Base-by-base conservation (phyloP, 37 sponge, comb jelly and placozoan genomes). In the Cladorhizidae sp. region DNA sequence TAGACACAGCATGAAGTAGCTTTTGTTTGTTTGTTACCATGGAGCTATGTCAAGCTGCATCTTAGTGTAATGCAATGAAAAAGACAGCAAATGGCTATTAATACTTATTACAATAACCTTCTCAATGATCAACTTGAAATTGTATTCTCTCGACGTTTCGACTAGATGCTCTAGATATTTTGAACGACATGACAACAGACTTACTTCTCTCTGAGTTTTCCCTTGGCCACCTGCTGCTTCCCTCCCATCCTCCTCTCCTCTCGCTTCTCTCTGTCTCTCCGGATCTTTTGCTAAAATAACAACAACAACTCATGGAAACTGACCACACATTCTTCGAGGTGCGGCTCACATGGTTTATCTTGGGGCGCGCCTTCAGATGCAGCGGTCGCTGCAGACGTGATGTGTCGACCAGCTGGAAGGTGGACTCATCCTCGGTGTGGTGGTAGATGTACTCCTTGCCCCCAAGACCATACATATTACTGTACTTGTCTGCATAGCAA, bases 341-440 rank as follows among this genome's bases (percentile, higher is more conserved):
- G 18, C 75, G 18, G 45, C 67, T 38, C 35, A 80, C 88, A 74
- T 87, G 88, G 57, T 72, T 87, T 39, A 64, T 75, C 55, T 68
- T 82, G 15, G 76, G 36, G 63, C 93, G 67, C 31, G 43, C 18
- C 59, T 72, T 87, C 85, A 83, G 88, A 67, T 90, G 79, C 31
- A 74, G 41, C 1, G 81, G 78, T 26, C 80, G 76, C 81, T 92
- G 92, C 3, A 89, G 68, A 35, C 82, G 76, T 23, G 86, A 72
- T 0, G 95, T 89, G 90, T 97, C 97, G 57, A 97, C 97, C 73
- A 97, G 73, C 61, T 85, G 90, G 83, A 91, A 97, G 23, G 88
- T 64, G 1, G 81, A 69, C 62, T 95, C 96, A 67, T 98, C 98
- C 45, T 98, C 84, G 59, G 92, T 92, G 63, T 95, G 89, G 67